Percentiles rank a stretch among this genome's conserved stretches.
phyloP scores from a whole-genome alignment of 2,797 vertebrate species.

The Lepilemur septentrionalis region DNA sequence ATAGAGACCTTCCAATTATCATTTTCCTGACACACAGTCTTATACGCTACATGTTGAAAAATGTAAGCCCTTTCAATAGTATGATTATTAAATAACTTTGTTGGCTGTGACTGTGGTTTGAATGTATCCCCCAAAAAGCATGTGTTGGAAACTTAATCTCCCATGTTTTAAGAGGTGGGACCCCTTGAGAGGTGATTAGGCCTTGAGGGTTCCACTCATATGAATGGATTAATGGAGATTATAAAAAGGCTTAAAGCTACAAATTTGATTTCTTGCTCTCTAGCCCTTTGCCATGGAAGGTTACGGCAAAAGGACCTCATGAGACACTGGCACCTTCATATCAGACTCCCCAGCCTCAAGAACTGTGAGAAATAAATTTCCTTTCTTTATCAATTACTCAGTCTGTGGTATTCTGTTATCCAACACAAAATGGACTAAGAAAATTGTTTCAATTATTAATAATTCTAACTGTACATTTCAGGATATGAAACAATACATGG shows the following conservation, averaged over 20 bases:
- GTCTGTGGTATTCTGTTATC: neutral
- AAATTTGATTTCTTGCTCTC: neutral
- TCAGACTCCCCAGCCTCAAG: neutral
- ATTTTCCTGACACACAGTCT: neutral
- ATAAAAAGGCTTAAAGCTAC: neutral
- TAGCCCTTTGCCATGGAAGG: neutral
- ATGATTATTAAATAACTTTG: slow-evolving; percentile 45
- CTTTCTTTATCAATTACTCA: neutral
- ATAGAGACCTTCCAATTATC: neutral
- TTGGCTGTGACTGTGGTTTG: neutral
- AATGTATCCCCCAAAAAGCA: too few species aligned
- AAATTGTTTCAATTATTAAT: neutral
- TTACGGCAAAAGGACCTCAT: neutral
- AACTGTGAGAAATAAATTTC: neutral
- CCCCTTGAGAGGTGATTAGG: neutral
- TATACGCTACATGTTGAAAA: slow-evolving; percentile 15
- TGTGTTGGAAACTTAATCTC: neutral
- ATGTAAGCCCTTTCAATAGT: neutral
- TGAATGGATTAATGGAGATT: neutral
- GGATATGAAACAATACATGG: slow-evolving; percentile 1
- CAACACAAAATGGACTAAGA: neutral
- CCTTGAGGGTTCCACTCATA: neutral
- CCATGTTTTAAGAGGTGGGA: neutral
- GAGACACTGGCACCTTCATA: neutral
- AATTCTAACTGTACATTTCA: slow-evolving; percentile 1